Conservation (phyloP, 2,888 invertebrate species). For the Parnassius glacialis region DNA sequence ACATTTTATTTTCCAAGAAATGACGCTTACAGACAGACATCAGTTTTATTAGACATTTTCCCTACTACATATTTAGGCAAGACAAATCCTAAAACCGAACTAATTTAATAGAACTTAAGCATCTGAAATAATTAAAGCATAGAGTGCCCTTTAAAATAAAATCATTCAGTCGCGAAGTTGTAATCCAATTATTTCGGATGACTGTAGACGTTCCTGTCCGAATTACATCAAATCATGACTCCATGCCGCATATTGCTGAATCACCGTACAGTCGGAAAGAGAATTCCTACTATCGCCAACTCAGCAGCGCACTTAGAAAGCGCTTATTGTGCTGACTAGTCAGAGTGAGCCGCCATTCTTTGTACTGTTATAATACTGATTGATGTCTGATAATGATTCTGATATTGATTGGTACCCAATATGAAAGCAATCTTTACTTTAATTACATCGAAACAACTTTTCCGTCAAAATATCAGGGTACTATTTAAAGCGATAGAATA, state of each 20-base stretch:
- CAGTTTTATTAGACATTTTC: conserved; percentile 6
- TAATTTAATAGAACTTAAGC: conserved; percentile 42
- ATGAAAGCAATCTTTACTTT: too few species aligned
- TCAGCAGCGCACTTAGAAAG: conserved; percentile 48
- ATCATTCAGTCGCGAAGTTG: conserved; percentile 66
- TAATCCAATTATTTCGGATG: conserved; percentile 75
- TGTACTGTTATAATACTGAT: conserved; percentile 63
- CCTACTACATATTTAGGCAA: not conserved
- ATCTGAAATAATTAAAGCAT: conserved; percentile 53
- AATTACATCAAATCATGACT: conserved; percentile 64
- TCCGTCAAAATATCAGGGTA: too few species aligned
- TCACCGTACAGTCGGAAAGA: conserved; percentile 57
- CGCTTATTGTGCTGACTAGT: conserved; percentile 64
- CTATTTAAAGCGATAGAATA: too few species aligned
- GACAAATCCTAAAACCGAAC: conserved; percentile 11
- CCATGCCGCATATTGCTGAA: conserved; percentile 55
- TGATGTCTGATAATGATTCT: conserved; percentile 59
- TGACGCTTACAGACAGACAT: conserved; percentile 1
- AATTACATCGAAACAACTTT: too few species aligned
- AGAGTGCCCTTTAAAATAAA: conserved; percentile 59
- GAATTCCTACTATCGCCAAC: conserved; percentile 42
- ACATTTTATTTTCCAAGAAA: conserved; percentile 22
- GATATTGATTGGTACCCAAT: conserved; percentile 7
- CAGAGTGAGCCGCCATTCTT: conserved; percentile 46
- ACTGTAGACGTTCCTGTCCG: conserved; percentile 57